Base-by-base conservation (phyloP, 2,888 invertebrate genomes). In the Prosapia bicincta region DNA sequence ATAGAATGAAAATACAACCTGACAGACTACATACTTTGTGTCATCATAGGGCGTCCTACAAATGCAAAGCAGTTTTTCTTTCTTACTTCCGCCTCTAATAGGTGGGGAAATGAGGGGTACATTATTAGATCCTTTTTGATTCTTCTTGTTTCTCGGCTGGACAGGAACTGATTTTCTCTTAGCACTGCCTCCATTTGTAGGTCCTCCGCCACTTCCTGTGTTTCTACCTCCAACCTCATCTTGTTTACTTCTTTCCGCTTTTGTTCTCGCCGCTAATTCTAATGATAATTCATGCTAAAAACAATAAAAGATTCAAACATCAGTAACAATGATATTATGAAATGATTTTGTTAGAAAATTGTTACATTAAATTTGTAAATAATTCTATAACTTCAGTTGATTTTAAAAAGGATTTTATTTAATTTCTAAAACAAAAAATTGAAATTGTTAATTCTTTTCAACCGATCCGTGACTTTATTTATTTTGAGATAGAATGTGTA, bases 41-140 rank as follows among this genome's bases (percentile, higher is more conserved):
- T 96, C 95, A 85, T 99, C 98, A 83, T 98, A 98, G 3, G 97
- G 96, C 66, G 95, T 97, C 83, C 94, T 91, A 84, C 98, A 98
- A 73, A 96, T 87, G 84, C 98, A 98, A 82, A 96, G 93, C 1
- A 97, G 87, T 83, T 95, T 94, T 82, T 94, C 94, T 82, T 93
- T 93, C 82, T 91, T 91, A 69, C 79, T 82, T 26, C 79, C 77
- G 23, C n/a, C 28, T 10, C 73, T 71, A 3, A 54, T 20, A 54
- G 54, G 54, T 20, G 54, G 54, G 66, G 69, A 26, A 54, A 66
- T 79, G 80, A 73, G 68, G n/a, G 73, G 73, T 28, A 38, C 25
- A 1, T 67, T 67, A 9, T 38, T 68, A 20, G 72, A 20, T 13
- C 32, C 24, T 32, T 23, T 43, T 68, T 76, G 68, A 20, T 26